Evolutionary conservation across 2,797 vertebrate species (phyloP), one percentile per base, ranked within the genome.

Genomic region (Rhinogobio ventralis): DNA sequence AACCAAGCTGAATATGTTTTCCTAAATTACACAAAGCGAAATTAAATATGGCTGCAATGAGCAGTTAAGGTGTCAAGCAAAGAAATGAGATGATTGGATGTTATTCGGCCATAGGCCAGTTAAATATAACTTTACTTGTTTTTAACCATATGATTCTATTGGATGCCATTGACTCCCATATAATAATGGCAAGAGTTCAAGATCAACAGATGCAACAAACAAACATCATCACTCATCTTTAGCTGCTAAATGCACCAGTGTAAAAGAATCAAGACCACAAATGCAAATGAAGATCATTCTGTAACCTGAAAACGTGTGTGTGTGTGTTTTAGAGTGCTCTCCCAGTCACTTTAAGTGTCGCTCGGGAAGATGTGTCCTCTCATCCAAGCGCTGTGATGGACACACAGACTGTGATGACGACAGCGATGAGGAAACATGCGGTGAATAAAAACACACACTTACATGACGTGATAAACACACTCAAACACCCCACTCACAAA

Each of bases 271-370:
- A 45, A 0, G 42, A 45, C 10, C 10, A 45, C 42, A 10, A 42
- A 10, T 5, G 14, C 4, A 49, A 51, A 49, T 49, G 46, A 68
- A 23, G 33, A 68, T 39, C 19, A 39, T 39, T 20, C 7, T 2
- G 19, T 23, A 23, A 13, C 33, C 33, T 68, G 10, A 39, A 36
- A 19, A 33, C 8, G 60, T 28, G 33, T 46, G 23, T 85, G 49
- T 74, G 73, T 82, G 82, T 74, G 57, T 86, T 49, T 83, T 92
- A 99, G 98, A 98, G 85, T 99, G 98, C 81, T 99, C 98, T 1
- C 98, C 98, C 2, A 98, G 96, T 67, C 97, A 99, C 92, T 99
- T 98, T 92, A 97, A 97, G 91, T 99, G 98, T 75, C 93, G 87
- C 3, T 98, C 98, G 0, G 98, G 98, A 9, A 94, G 97, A 55